Percentiles rank a stretch among this genome's conserved stretches.
Evolutionary conservation across 1,140 invertebrate species (phyloP).

Genomic region (Saccostrea glomerata): DNA sequence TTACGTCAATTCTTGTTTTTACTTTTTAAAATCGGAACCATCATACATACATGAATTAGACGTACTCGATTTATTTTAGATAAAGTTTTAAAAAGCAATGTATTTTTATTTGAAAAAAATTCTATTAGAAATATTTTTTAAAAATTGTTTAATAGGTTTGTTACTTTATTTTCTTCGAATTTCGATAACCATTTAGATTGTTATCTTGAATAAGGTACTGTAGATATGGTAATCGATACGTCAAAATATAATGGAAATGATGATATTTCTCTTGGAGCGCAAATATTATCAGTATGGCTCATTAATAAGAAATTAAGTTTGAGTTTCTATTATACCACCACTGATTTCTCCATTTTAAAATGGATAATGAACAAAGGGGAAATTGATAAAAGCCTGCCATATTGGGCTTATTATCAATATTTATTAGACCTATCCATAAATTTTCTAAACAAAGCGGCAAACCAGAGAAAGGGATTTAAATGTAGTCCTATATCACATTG

Average conservation of each 20-base stretch:
- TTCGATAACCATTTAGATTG: background rate
- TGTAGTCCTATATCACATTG: background rate
- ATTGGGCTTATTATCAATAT: constrained; percentile 21
- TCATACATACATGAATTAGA: too few relatives aligned
- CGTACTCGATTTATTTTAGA: too few relatives aligned
- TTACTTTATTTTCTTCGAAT: too few relatives aligned
- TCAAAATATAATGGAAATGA: constrained; percentile 6
- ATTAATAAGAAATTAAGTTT: constrained; percentile 9
- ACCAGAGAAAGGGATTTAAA: constrained; percentile 18
- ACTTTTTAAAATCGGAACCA: too few relatives aligned
- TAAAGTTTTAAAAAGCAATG: too few relatives aligned
- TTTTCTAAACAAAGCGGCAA: background rate
- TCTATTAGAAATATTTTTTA: too few relatives aligned
- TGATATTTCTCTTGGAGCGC: background rate
- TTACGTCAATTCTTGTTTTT: too few relatives aligned
- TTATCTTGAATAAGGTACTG: background rate
- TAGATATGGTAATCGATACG: background rate
- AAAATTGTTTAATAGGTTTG: too few relatives aligned
- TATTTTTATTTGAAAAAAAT: too few relatives aligned
- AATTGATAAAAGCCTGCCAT: constrained; percentile 20
- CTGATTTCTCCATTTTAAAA: constrained; percentile 2
- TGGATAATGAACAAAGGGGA: background rate
- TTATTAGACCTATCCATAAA: constrained; percentile 16
- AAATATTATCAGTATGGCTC: constrained; percentile 1
- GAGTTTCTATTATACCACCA: background rate